Base-by-base conservation (phyloP, 2,888 invertebrate genomes). In the Neria commutata region DNA sequence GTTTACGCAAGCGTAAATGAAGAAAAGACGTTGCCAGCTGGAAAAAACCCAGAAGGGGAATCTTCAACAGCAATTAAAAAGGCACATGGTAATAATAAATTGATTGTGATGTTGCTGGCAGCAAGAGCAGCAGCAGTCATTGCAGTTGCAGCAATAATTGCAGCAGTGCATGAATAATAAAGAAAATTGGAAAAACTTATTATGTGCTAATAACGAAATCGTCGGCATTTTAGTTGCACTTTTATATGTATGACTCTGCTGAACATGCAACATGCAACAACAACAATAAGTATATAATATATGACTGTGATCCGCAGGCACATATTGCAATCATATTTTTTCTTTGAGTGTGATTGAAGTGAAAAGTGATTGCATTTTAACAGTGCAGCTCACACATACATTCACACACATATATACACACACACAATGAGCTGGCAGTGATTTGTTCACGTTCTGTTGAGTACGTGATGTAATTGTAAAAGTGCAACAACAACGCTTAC, bases 391-490 rank as follows among this genome's bases (percentile, higher is more conserved):
- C 29, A 29, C 11, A 29, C 10, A 3, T 24, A 24, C 6, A 24
- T 21, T 24, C 4, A 19, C 46, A 14, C 8, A 16, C 23, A 47
- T 14, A 47, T 8, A 14, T 1, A 1, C 10, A 23, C 2, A 29
- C 16, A 16, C 23, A 24, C 26, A 14, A 26, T 26, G n/a, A 14
- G 24, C 5, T 29, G 45, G 21, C 50, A 42, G 42, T 25, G 50
- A 50, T 42, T 49, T 29, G 49, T 50, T 50, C 56, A 56, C 50
- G 56, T 56, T 56, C 50, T 23, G 33, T 21, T 21, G 33, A 42
- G 29, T 56, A 56, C 50, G 56, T 56, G 56, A 50, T 45, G 33
- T 33, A 49, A 10, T 50, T 29, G 45, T 26, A 16, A 14, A 29
- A 29, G 5, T 29, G 29, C 5, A 29, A 8, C 5, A 29, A 29